Base-by-base conservation (phyloP, 2,113 vertebrate species). In the Pollachius pollachius region DNA sequence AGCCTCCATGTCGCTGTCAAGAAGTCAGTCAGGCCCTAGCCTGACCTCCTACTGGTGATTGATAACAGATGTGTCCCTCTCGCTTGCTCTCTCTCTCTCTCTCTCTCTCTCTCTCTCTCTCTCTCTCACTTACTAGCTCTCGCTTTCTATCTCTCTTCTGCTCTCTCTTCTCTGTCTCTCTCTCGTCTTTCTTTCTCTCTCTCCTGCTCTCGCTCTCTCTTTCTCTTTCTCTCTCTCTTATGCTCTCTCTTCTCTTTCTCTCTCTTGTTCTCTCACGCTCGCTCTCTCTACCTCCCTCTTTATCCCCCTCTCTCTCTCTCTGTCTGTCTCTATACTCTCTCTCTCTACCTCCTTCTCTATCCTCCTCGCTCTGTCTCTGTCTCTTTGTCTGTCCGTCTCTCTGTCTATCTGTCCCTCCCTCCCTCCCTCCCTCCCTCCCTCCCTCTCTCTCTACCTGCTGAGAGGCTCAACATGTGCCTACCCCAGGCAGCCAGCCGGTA, bases 401-500 rank as follows among this genome's bases (percentile, higher is more conserved):
- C 7, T 48, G 8, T 48, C 41, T 48, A 0, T 48, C 11, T 27
- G 1, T 48, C 41, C 12, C 41, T 48, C 6, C 11, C 41, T 48
- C 8, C 8, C 41, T 48, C 41, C 11, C 12, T 48, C 41, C 2
- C 41, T 21, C 52, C 63, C 52, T 59, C 27, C 2, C 7, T 48
- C 41, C 9, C 41, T 48, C 41, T 48, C 7, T 13, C 41, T 48
- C 41, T 48, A 34, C 30, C 30, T 34, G 30, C 30, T 34, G 30
- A 34, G 30, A 34, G 30, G 30, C 73, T 75, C 71, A 30, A 64
- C 64, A 27, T 15, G 41, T 48, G 41, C 41, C 6, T 48, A 9
- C 12, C 11, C 7, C 0, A 48, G 30, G 30, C 6, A 34, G 41
- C 11, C 41, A 48, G 41, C 41, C 41, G 11, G 41, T 48, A 48